These are phyloP conservation scores for Chelonus formosanus DNA, from an alignment of 2,888 invertebrate genomes.

Conservation along the genomic window DNA sequence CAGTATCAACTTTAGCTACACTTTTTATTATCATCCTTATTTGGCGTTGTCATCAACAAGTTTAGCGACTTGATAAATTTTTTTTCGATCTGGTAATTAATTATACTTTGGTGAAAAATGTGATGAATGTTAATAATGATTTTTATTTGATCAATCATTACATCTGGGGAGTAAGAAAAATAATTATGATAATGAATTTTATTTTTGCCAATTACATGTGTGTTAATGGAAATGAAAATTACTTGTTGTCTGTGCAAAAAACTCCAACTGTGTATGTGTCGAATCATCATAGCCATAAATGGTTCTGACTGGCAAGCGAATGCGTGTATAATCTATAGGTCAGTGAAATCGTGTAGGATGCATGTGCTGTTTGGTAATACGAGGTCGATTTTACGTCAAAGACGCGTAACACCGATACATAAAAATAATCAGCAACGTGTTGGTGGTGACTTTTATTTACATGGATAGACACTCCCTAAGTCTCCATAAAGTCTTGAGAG, in stretches of 20 bases:
- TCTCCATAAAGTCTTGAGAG: background rate
- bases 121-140: background rate
- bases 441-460: constrained; percentile 17
- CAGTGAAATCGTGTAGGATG: constrained; percentile 20
- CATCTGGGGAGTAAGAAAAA: background rate
- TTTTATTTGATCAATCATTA: too few species aligned
- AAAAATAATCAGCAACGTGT: constrained; percentile 4
- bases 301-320: constrained; percentile 16
- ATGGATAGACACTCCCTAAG: constrained; percentile 13
- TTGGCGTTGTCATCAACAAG: too few species aligned
- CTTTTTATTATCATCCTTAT: too few species aligned
- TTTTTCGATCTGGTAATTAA: too few species aligned
- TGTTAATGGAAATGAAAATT: background rate
- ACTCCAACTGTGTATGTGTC: background rate
- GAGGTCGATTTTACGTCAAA: constrained; percentile 13
- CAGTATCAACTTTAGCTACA: background rate
- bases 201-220: background rate
- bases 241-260: constrained; percentile 1
- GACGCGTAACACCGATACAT: constrained; percentile 9
- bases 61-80: too few species aligned
- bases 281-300: constrained; percentile 23
- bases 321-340: constrained; percentile 20
- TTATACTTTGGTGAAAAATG: background rate
- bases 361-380: constrained; percentile 13
- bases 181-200: background rate